Base-by-base conservation (phyloP, 2,888 invertebrate genomes). In the Hirtodrosophila confusa region DNA sequence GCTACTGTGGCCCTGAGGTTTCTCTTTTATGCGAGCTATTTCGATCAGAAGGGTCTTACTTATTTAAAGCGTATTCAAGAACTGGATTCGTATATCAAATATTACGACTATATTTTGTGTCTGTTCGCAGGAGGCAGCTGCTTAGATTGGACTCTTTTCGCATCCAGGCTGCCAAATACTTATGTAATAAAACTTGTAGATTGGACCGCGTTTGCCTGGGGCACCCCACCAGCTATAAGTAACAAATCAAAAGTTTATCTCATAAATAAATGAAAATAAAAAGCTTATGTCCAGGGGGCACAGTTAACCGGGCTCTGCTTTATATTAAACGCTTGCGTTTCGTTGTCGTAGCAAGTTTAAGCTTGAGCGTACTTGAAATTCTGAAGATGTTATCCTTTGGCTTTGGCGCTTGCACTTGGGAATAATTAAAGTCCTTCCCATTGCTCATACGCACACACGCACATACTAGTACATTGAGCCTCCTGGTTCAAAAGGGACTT, bases 191-290 rank as follows among this genome's bases (percentile, higher is more conserved):
- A 65, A 78, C 78, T 49, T 50, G 60, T 67, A 55, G 47, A n/a
- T 45, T 23, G 11, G 9, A 17, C 40, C n/a, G 24, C 31, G 47
- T 10, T 55, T 23, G 40, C 36, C 6, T 31, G 31, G 8, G 31
- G n/a, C 45, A 54, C 27, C 23, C 41, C 41, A 45, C 35, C 37
- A 36, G 47, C 44, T 39, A 55, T 50, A 44, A 54, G 57, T 41
- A 69, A 82, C 73, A 82, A 83, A 82, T 82, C 84, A 83, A 76
- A 82, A 83, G 73, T 83, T 82, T 78, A 75, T 72, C 80, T 75
- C 80, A 69, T 80, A 82, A 83, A 82, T 82, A 82, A 80, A 75
- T 72, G 70, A 70, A 64, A 60, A 73, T 63, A 69, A 63, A 55
- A 70, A 35, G 29, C 53, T 53, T 61, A 62, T 69, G 54, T 56